Evolutionary conservation across 2,113 vertebrate species (phyloP).

Genomic region (Coracopsis vasa): DNA sequence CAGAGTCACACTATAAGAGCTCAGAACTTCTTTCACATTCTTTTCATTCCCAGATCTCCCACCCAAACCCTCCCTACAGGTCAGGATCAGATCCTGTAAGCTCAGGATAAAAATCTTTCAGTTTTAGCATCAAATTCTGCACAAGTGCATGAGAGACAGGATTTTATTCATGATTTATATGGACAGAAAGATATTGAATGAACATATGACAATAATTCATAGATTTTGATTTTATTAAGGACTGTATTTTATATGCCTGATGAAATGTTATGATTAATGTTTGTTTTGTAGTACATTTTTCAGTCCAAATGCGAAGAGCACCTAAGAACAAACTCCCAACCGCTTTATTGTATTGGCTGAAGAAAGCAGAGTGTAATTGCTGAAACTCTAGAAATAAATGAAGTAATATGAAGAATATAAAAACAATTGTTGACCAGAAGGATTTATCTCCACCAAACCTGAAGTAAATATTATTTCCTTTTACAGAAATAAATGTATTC

Average conservation of each 20-base stretch:
- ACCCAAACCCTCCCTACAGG: not conserved
- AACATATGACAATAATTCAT: not conserved
- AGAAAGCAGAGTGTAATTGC: not conserved
- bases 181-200: not conserved
- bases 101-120: not conserved
- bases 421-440: not conserved
- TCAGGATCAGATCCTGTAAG: not conserved
- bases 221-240: not conserved
- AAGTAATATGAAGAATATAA: not conserved
- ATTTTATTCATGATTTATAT: not conserved
- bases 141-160: not conserved
- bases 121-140: not conserved
- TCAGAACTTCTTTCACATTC: not conserved
- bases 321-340: not conserved
- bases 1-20: not conserved
- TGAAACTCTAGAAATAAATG: not conserved
- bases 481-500: not conserved
- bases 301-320: not conserved
- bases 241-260: not conserved
- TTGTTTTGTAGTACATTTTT: not conserved
- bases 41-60: not conserved
- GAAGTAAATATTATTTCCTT: not conserved
- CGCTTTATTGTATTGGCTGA: not conserved
- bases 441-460: not conserved
- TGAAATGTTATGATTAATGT: not conserved